A percentile compares a stretch with the other conserved stretches of the same genome.
phyloP scores from a whole-genome alignment of 1,140 invertebrate genomes.

The Mamestra configurata region DNA sequence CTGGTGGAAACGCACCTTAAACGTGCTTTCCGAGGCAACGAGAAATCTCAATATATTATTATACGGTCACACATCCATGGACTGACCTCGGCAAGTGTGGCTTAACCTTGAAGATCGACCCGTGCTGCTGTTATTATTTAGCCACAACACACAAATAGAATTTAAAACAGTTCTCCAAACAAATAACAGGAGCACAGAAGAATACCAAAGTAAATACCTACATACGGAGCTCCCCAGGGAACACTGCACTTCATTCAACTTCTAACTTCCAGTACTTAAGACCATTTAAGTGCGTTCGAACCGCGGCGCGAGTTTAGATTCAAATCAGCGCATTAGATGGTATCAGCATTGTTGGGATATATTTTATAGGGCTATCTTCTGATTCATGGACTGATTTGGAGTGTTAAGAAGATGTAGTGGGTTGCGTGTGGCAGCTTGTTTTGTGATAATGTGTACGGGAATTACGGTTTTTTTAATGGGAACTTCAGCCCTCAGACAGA shows the following conservation, averaged over 20 bases:
- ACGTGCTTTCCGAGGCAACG: no score
- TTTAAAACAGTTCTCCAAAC: neutral
- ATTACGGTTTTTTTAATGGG: neutral
- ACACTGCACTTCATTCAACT: slow-evolving; percentile 19
- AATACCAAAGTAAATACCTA: neutral
- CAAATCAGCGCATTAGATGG: slow-evolving; percentile 33
- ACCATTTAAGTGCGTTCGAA: slow-evolving; percentile 8
- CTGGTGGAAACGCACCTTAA: no score
- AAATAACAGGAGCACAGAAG: neutral
- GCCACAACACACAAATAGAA: neutral
- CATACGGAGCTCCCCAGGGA: neutral
- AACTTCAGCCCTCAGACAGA: no score
- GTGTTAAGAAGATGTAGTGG: neutral
- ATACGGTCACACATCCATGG: no score
- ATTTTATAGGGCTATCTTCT: slow-evolving; percentile 12
- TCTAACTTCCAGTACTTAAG: neutral
- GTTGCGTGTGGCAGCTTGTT: neutral
- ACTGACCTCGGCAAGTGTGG: no score
- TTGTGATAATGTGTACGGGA: neutral
- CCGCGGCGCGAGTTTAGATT: slow-evolving; percentile 31
- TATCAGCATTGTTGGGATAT: slow-evolving; percentile 10
- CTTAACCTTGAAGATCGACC: no score
- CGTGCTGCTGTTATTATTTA: neutral
- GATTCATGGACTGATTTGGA: slow-evolving; percentile 15
- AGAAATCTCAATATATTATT: no score